A percentile compares a stretch with the other conserved stretches of the same genome.
Evolutionary conservation across 2,113 vertebrate species (phyloP).

Genomic region (Cebidichthys violaceus): DNA sequence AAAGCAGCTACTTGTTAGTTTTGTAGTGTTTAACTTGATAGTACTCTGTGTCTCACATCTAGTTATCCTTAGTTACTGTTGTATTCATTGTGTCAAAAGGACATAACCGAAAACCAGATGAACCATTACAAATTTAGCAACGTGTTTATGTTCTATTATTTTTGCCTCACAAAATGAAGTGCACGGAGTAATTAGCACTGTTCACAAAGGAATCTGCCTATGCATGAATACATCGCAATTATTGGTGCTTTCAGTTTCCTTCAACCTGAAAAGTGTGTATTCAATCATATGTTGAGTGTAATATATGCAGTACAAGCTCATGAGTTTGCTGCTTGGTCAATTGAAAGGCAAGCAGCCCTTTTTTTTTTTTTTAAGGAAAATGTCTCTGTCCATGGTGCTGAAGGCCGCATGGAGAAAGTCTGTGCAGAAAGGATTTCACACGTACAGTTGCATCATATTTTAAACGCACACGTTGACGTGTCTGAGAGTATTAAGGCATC

Average conservation of each 20-base stretch:
- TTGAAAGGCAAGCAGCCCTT: neutral
- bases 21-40: neutral
- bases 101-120: neutral
- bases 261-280: neutral
- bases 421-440: neutral
- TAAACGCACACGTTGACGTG: neutral
- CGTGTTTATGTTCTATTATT: too few species aligned
- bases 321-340: neutral
- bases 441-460: neutral
- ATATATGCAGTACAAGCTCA: neutral
- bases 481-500: neutral
- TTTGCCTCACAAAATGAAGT: too few species aligned
- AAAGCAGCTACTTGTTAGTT: neutral
- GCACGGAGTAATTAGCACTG: neutral
- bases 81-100: neutral
- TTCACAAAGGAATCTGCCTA: neutral
- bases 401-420: neutral
- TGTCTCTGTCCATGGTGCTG: constrained; percentile 59
- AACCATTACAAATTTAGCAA: too few species aligned
- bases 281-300: neutral
- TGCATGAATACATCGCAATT: neutral
- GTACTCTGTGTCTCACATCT: neutral
- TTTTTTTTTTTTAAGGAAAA: neutral
- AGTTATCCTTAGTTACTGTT: neutral
- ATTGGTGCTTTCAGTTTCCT: neutral